A percentile compares a stretch with the other conserved stretches of the same genome.
Evolutionary conservation across 2,113 vertebrate species (phyloP).

Genomic region (Micromys minutus): DNA sequence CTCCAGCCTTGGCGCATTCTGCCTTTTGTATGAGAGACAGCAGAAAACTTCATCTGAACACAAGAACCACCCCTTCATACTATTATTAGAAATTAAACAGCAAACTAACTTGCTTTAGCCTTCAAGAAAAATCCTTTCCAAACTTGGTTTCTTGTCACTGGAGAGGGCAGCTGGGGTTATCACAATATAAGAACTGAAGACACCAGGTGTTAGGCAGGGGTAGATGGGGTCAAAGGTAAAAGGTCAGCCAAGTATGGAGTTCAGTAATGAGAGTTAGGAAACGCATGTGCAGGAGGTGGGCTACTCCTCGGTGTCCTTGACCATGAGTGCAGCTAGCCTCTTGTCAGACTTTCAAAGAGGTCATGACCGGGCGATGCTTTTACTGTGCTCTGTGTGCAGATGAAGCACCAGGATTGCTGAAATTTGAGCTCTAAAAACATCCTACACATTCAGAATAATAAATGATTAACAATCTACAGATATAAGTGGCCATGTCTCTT

Average conservation of each 20-base stretch:
- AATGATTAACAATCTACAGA: neutral
- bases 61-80: rapidly evolving
- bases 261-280: rapidly evolving
- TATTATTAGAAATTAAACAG: neutral
- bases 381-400: rapidly evolving
- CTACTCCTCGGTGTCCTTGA: rapidly evolving
- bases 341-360: neutral
- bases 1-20: rapidly evolving
- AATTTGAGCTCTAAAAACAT: neutral
- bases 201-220: rapidly evolving
- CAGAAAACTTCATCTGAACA: neutral
- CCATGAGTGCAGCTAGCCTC: too few relatives aligned
- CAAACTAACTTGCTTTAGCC: neutral
- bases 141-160: neutral
- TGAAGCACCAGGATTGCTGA: neutral
- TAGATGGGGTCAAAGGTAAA: rapidly evolving
- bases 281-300: rapidly evolving
- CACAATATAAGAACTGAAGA: too few relatives aligned
- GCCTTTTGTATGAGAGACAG: neutral
- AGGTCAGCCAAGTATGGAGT: rapidly evolving
- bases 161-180: neutral
- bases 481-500: too few relatives aligned
- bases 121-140: neutral
- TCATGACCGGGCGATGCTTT: too few relatives aligned
- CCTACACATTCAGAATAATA: neutral